These are phyloP conservation scores for Kryphioiulus occultus DNA, from an alignment of 2,888 invertebrate genomes.

Conservation along the genomic window DNA sequence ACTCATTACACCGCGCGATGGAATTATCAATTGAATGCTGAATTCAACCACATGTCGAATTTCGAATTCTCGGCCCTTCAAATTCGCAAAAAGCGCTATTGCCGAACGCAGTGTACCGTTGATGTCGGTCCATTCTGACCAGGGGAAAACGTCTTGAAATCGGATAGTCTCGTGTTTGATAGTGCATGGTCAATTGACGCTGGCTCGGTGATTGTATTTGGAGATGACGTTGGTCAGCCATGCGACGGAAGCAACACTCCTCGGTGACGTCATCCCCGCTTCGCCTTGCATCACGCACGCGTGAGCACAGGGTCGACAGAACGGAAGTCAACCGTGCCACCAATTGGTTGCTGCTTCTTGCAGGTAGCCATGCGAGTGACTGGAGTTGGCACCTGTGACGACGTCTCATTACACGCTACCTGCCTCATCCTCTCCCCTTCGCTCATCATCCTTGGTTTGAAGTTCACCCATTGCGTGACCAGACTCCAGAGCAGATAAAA, in stretches of 20 bases:
- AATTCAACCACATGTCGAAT: too few species aligned
- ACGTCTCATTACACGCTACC: constrained; percentile 48
- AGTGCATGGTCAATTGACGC: constrained; percentile 22
- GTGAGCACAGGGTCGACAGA: constrained; percentile 44
- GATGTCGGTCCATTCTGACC: background rate
- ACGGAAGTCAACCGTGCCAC: constrained; percentile 46
- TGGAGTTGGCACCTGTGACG: constrained; percentile 52
- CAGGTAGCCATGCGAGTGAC: constrained; percentile 51
- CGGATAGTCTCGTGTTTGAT: background rate
- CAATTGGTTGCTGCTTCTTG: background rate
- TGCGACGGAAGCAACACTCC: background rate
- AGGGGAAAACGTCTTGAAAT: background rate
- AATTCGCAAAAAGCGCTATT: too few species aligned
- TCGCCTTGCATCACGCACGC: constrained; percentile 33
- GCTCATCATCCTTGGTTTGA: background rate
- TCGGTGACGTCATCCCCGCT: background rate
- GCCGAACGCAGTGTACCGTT: background rate
- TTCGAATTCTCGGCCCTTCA: too few species aligned
- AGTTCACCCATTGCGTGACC: background rate
- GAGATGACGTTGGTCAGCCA: background rate
- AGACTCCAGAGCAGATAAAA: background rate
- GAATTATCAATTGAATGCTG: too few species aligned
- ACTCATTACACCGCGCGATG: too few species aligned
- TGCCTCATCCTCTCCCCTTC: constrained; percentile 11
- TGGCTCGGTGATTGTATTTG: constrained; percentile 34